Conservation (phyloP, 2,888 invertebrate species). For the Lithophane ornitopus region DNA sequence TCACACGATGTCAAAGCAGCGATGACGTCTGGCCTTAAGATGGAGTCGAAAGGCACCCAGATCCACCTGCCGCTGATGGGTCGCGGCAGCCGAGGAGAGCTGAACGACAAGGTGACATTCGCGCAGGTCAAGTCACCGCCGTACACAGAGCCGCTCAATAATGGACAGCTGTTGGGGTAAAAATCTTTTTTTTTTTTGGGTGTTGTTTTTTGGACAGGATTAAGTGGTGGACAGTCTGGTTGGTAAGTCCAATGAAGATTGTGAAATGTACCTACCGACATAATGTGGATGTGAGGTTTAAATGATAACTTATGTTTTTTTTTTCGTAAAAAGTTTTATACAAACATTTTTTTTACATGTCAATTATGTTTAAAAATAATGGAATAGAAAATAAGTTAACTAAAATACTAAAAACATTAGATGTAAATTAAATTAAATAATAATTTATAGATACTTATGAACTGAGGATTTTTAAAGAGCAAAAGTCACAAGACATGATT, state of each 20-base stretch:
- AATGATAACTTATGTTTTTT: background rate
- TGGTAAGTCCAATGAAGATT: background rate
- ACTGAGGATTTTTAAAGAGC: background rate
- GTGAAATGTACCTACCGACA: background rate
- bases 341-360: background rate
- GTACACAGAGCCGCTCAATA: conserved; percentile 91
- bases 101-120: conserved; percentile 86
- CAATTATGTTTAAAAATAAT: too few species aligned
- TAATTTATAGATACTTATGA: background rate
- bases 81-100: conserved; percentile 86
- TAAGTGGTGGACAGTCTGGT: background rate
- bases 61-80: conserved; percentile 88
- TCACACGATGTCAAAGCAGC: conserved; percentile 82
- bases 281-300: background rate
- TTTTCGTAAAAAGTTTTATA: background rate
- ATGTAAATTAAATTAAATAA: too few species aligned
- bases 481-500: too few species aligned
- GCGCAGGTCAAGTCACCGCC: conserved; percentile 84
- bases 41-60: conserved; percentile 90
- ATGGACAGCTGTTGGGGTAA: conserved; percentile 91
- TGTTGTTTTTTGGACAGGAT: background rate
- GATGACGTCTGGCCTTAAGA: conserved; percentile 86
- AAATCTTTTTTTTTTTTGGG: conserved; percentile 50
- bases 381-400: too few species aligned
- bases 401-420: too few species aligned